These are phyloP conservation scores for Sciurus niger DNA, from an alignment of 2,113 vertebrate genomes.

Conservation along the genomic window DNA sequence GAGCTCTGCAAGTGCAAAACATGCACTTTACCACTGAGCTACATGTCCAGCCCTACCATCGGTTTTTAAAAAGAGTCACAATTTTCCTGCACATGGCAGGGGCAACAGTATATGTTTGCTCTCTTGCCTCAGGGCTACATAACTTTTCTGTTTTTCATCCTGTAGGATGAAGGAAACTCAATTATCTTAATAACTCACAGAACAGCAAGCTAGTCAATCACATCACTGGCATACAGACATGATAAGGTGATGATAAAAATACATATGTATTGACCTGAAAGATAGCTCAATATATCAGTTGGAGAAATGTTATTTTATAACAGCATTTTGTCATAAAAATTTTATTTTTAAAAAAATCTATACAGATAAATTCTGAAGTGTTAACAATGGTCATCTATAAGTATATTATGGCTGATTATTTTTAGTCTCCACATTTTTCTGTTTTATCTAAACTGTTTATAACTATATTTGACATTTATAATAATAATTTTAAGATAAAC, in stretches of 20 bases:
- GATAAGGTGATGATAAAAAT: neutral
- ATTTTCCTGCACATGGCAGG: neutral
- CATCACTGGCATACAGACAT: neutral
- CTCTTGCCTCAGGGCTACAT: neutral
- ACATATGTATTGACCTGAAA: neutral
- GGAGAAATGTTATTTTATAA: neutral
- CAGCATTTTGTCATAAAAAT: slow-evolving; percentile 3
- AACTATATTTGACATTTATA: slow-evolving; percentile 7
- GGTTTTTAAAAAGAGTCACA: neutral
- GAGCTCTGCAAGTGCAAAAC: neutral
- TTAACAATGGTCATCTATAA: neutral
- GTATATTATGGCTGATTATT: neutral
- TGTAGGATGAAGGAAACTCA: neutral
- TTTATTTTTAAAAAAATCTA: neutral
- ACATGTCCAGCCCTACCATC: neutral
- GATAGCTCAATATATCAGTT: neutral
- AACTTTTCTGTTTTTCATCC: neutral
- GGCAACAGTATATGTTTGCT: neutral
- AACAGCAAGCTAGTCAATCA: neutral
- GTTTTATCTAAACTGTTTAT: neutral
- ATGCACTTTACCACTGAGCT: neutral
- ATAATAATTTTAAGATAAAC: neutral
- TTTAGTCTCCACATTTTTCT: neutral
- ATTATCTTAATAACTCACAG: neutral
- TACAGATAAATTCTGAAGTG: neutral